A percentile compares a stretch with the other conserved stretches of the same genome.
phyloP scores from a whole-genome alignment of 2,888 invertebrate genomes.

The Hyposoter didymator region DNA sequence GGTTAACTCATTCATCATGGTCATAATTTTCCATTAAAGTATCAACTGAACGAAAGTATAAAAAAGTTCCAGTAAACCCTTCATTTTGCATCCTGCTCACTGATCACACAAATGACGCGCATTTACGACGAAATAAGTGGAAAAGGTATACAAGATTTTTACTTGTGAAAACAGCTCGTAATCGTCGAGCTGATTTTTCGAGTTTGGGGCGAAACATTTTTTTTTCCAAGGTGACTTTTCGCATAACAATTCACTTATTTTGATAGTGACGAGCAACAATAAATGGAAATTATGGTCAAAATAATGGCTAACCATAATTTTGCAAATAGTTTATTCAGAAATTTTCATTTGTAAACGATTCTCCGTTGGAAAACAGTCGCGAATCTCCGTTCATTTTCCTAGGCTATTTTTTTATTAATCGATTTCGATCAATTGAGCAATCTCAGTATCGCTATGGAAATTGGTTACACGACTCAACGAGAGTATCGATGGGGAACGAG shows the following conservation, averaged over 20 bases:
- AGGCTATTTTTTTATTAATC: neutral
- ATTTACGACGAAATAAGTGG: neutral
- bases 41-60: constrained; percentile 2
- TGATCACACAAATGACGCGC: neutral
- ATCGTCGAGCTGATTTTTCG: neutral
- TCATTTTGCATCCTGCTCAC: neutral
- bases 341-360: neutral
- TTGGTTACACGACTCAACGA: constrained; percentile 20
- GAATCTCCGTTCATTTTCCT: neutral
- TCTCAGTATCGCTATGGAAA: neutral
- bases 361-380: neutral
- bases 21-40: constrained; percentile 52
- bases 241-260: neutral
- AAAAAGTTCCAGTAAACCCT: neutral
- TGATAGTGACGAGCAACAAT: neutral
- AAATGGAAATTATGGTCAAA: neutral
- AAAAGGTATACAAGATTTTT: neutral
- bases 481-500: constrained; percentile 7
- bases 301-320: neutral
- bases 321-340: neutral
- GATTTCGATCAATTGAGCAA: constrained; percentile 12
- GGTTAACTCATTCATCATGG: constrained; percentile 54
- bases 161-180: neutral
- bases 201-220: neutral
- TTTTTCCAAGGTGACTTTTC: neutral